Percentiles rank a stretch among this genome's conserved stretches.
phyloP scores from a whole-genome alignment of 1,140 invertebrate species.

The Nephila pilipes region DNA sequence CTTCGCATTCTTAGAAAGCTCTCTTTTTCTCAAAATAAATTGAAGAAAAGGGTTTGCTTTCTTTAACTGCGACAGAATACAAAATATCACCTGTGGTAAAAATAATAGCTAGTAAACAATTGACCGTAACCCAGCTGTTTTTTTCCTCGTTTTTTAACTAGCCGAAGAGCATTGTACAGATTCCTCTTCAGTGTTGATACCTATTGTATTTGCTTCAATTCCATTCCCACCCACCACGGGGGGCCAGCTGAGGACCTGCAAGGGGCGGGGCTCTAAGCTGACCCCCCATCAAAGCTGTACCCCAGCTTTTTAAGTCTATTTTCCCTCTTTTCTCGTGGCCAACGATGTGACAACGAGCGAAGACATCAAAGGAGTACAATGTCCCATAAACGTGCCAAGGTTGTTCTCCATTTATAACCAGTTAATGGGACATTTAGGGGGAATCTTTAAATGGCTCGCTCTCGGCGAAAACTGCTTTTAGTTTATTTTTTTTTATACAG shows the following conservation, averaged over 20 bases:
- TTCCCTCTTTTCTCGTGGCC: neutral
- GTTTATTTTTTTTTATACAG: neutral
- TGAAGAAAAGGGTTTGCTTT: neutral
- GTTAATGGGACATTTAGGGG: constrained; percentile 47
- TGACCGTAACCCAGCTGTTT: neutral
- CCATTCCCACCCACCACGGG: neutral
- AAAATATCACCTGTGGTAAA: neutral
- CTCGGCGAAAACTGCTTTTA: constrained; percentile 25
- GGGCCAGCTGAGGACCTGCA: neutral
- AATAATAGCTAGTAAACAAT: neutral
- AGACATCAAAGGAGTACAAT: constrained; percentile 7
- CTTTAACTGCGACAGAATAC: neutral
- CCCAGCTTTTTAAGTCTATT: neutral
- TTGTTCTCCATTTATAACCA: constrained; percentile 43
- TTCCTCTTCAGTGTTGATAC: neutral
- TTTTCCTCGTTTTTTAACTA: neutral
- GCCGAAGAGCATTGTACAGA: neutral
- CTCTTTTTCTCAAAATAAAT: neutral
- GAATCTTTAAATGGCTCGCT: constrained; percentile 3
- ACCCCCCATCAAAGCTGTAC: neutral
- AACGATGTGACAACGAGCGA: neutral
- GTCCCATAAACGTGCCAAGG: constrained; percentile 32
- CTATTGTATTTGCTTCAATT: neutral
- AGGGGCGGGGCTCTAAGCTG: neutral
- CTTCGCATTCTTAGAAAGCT: neutral